Evolutionary conservation across 2,888 invertebrate species (phyloP), one percentile per base, ranked within the genome.

Genomic region (Flabesymbios commensalis): DNA sequence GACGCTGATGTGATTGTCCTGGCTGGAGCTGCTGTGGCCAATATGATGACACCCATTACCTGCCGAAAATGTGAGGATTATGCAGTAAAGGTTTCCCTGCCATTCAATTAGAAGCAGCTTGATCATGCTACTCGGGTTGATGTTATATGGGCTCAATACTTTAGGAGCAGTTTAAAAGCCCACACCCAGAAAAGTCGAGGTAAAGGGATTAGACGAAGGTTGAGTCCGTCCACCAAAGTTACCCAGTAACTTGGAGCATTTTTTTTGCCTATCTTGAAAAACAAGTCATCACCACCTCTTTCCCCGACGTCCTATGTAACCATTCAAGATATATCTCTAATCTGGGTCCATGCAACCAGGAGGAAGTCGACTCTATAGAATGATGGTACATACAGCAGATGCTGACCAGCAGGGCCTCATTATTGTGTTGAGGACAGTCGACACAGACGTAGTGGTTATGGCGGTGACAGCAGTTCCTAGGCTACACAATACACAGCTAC

Each of bases 341-440:
- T 28, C 49, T 70, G n/a, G 45, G 53, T 14, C 61, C 63, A 33
- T 68, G 69, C 36, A 51, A 24, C 28, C 64, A 71, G 7, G 68
- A 68, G 51, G 67, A 70, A 43, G 66, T 69, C 10, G 65, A 69
- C 47, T 62, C 61, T 14, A n/a, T n/a, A 10, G 45, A 10, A 45
- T 45, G 14, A 10, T 45, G 14, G n/a, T 45, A 7, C 45, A 45
- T 22, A 22, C 45, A 24, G 45, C 45, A 19, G 45, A 45, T 45
- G 45, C 45, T 10, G 45, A 10, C 10, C 10, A 22, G 10, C 45
- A 45, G 24, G 45, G 45, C 10, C 22, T 45, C 22, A 22, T 19
- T 14, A 45, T 45, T 24, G n/a, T 45, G n/a, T 22, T 45, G 45
- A 14, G 45, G 7, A 45, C 45, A 7, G 45, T 45, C 7, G 45